phyloP scores from a whole-genome alignment of 64 coral and sea anemone genomes.

The Dendronephthya gigantea region DNA sequence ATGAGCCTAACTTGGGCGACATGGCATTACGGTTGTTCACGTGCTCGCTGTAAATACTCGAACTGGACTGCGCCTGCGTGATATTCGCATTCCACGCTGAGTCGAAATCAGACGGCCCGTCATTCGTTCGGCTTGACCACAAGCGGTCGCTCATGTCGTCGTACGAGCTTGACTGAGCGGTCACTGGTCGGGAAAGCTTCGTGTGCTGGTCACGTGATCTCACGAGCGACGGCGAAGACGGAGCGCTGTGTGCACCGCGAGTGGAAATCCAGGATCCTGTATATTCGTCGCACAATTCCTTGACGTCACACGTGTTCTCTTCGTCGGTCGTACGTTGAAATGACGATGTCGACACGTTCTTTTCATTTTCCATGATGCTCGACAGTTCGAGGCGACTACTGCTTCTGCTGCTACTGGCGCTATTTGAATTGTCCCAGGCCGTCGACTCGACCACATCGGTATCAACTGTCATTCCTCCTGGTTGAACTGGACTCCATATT shows the following conservation, averaged over 20 bases:
- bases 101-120: background rate
- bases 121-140: background rate
- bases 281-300: conserved; percentile 34
- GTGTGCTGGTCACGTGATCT: conserved; percentile 53
- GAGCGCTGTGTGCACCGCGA: conserved; percentile 76
- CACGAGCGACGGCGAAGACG: conserved; percentile 81
- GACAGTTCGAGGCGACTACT: conserved; percentile 86
- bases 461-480: conserved; percentile 37
- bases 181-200: conserved; percentile 34
- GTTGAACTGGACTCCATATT: conserved; percentile 63
- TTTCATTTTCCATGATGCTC: conserved; percentile 83
- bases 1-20: conserved; percentile 44
- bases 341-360: conserved; percentile 18
- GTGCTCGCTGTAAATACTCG: background rate
- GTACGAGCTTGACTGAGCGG: conserved; percentile 43
- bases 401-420: conserved; percentile 90
- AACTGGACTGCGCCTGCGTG: background rate
- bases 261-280: conserved; percentile 47
- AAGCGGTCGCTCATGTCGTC: conserved; percentile 10
- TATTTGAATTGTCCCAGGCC: conserved; percentile 91
- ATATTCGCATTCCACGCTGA: background rate
- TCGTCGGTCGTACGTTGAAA: conserved; percentile 53
- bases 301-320: conserved; percentile 23
- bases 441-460: conserved; percentile 60
- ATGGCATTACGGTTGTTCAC: conserved; percentile 36